Percentiles rank a stretch among this genome's conserved stretches.
phyloP scores from a whole-genome alignment of 2,113 vertebrate genomes.

The Leiothrix lutea region DNA sequence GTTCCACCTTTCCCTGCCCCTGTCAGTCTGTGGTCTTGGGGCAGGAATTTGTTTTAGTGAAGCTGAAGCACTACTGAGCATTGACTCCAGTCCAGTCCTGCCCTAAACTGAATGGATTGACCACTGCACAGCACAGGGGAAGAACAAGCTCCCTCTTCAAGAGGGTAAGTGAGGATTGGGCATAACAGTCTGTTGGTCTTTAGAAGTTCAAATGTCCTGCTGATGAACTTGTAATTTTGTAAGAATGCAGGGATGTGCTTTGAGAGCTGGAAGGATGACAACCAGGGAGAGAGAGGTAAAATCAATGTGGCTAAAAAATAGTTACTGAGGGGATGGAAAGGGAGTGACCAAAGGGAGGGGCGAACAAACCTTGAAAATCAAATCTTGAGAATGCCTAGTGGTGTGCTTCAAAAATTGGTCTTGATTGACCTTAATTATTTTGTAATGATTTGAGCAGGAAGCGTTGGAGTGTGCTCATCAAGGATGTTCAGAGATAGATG shows the following conservation, averaged over 20 bases:
- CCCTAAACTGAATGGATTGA: not conserved
- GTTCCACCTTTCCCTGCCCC: not conserved
- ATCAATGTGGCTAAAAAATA: not conserved
- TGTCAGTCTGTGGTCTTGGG: not conserved
- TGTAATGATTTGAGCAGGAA: not conserved
- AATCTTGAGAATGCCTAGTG: not conserved
- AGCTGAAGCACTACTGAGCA: not conserved
- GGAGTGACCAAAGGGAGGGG: not conserved
- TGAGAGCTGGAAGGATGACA: not conserved
- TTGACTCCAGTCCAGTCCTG: not conserved
- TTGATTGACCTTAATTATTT: not conserved
- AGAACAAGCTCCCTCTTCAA: not conserved
- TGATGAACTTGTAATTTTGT: not conserved
- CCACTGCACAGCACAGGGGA: no score
- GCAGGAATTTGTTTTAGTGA: not conserved
- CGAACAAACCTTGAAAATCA: not conserved
- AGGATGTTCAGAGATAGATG: not conserved
- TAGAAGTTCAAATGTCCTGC: not conserved
- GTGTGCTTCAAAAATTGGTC: not conserved
- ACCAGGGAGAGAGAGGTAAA: not conserved
- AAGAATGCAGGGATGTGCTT: not conserved
- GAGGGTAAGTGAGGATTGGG: not conserved
- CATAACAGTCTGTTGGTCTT: accelerated
- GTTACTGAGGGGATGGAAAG: not conserved
- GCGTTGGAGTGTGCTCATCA: not conserved